Base-by-base conservation (phyloP, 2,888 invertebrate species). In the Agriotes lineatus region DNA sequence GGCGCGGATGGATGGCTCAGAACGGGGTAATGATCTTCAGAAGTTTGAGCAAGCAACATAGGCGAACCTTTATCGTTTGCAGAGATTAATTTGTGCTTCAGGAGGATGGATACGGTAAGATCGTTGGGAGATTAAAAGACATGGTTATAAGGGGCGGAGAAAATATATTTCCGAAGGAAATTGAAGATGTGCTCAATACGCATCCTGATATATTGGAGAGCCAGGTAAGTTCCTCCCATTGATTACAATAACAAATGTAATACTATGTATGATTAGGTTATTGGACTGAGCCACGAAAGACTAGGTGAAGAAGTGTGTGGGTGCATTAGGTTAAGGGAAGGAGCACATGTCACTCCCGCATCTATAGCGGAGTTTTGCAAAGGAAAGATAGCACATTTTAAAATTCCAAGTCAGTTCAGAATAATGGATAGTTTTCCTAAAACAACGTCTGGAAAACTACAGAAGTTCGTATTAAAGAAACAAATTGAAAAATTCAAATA, bases 361-460 rank as follows among this genome's bases (percentile, higher is more conserved):
- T 89, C 92, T 10, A 78, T 96, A 7, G 85, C 83, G 35, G 82
- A 85, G 0, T 91, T 88, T 80, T 91, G 91, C 77, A 87, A 87
- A 69, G 91, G 90, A 18, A 89, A 89, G 85, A 87, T 96, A 52
- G 90, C 96, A 0, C 88, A 89, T 75, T 96, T 90, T 83, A 96
- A 96, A 83, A 89, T 96, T 45, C 96, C 96, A 0, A 88, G 88
- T 42, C 88, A 92, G 72, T 79, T 96, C 2, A 85, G 88, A 73
- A 87, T 92, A 75, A 85, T 90, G 0, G 87, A 90, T 0, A 88
- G 88, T 1, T 95, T 92, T 82, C 96, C 96, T 0, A 91, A 91
- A 80, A 96, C 96, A 0, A 86, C 88, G 0, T 93, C 95, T 0
- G 96, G 96, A 2, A 96, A 96, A 84, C 88, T 95, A 68, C 93